These are phyloP conservation scores for Maniola hyperantus DNA, from an alignment of 2,888 invertebrate genomes.

Conservation along the genomic window DNA sequence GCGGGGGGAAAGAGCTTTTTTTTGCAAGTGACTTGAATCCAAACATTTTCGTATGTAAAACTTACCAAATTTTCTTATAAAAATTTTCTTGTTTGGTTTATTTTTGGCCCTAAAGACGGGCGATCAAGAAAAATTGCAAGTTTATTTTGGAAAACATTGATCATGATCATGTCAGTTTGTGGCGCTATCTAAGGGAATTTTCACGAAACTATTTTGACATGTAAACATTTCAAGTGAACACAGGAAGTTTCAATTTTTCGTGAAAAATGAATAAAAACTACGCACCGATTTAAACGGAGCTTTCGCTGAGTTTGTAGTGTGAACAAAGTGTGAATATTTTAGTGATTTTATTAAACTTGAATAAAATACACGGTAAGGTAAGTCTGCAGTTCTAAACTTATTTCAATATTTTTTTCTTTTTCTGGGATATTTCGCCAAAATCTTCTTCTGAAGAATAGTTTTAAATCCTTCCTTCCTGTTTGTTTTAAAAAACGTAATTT, in stretches of 20 bases:
- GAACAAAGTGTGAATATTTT: background rate
- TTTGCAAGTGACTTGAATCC: conserved; percentile 49
- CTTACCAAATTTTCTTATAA: conserved; percentile 58
- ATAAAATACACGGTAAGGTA: background rate
- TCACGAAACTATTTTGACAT: conserved; percentile 64
- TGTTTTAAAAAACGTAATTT: background rate
- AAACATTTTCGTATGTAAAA: conserved; percentile 46
- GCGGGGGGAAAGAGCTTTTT: conserved; percentile 70
- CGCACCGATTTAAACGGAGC: background rate
- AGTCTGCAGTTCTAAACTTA: background rate
- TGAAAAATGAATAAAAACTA: background rate
- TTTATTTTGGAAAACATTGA: conserved; percentile 81
- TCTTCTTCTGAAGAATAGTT: background rate
- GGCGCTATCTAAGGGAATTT: conserved; percentile 66
- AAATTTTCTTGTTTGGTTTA: conserved; percentile 50
- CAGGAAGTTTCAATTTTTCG: background rate
- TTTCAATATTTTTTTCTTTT: background rate
- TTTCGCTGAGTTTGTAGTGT: background rate
- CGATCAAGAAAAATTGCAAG: conserved; percentile 69
- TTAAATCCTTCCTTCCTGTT: background rate
- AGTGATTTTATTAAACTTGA: background rate
- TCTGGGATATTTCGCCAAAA: background rate
- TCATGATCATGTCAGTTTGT: conserved; percentile 69
- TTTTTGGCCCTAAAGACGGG: conserved; percentile 49
- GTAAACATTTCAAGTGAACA: conserved; percentile 32